phyloP scores from a whole-genome alignment of 30 jellyfish, hydroid and myxozoan species.

The Rhopilema esculentum region DNA sequence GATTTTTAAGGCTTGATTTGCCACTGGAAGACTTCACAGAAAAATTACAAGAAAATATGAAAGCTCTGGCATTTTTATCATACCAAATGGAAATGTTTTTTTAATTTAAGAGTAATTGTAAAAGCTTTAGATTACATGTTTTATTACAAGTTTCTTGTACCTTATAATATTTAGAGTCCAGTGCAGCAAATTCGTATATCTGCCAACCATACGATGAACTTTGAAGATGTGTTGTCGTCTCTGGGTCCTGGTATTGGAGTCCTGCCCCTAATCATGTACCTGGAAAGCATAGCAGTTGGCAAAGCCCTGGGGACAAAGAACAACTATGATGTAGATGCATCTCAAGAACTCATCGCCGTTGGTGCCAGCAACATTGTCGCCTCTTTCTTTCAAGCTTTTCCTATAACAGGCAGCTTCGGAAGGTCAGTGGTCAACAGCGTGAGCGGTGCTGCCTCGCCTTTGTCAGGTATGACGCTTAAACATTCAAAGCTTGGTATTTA shows the following conservation, averaged over 20 bases:
- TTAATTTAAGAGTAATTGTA: neutral
- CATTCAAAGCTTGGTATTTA: neutral
- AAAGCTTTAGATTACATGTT: neutral
- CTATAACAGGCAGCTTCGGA: slow-evolving; percentile 84
- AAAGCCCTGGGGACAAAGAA: slow-evolving; percentile 62
- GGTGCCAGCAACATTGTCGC: slow-evolving; percentile 78
- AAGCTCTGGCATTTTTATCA: no score
- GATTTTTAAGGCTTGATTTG: no score
- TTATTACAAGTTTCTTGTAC: neutral
- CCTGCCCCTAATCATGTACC: slow-evolving; percentile 65
- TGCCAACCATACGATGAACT: slow-evolving; percentile 37
- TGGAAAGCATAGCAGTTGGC: slow-evolving; percentile 83
- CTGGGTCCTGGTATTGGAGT: slow-evolving; percentile 81
- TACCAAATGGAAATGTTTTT: no score
- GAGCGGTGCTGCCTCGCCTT: slow-evolving; percentile 91
- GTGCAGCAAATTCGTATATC: slow-evolving; percentile 26
- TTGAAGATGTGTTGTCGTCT: slow-evolving; percentile 26
- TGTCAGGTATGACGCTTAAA: slow-evolving; percentile 49
- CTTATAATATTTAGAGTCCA: slow-evolving; percentile 69
- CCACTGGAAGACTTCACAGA: no score
- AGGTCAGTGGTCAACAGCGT: slow-evolving; percentile 83
- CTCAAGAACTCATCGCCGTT: slow-evolving; percentile 85
- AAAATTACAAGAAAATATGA: no score
- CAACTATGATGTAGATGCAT: slow-evolving; percentile 62
- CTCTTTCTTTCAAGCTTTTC: slow-evolving; percentile 77